Percentiles rank a stretch among this genome's conserved stretches.
These are phyloP conservation scores for Hephaestus fuliginosus DNA, from an alignment of 2,797 vertebrate species.

Conservation along the genomic window DNA sequence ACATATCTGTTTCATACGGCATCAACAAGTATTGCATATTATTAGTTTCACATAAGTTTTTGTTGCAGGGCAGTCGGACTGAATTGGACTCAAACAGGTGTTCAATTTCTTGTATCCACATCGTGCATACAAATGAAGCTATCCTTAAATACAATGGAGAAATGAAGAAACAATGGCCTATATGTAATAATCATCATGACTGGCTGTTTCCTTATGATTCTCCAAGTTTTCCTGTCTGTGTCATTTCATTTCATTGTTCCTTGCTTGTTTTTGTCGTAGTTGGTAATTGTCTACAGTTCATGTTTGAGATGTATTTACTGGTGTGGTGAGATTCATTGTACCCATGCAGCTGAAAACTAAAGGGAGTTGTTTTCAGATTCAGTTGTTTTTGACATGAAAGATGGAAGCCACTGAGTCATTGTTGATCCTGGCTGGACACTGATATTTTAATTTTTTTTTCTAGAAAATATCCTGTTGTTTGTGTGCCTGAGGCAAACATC, in stretches of 20 bases:
- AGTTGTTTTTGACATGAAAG: background rate
- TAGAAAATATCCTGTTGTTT: background rate
- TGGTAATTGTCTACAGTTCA: background rate
- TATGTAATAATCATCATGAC: background rate
- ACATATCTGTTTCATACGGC: background rate
- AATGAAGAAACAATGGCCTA: background rate
- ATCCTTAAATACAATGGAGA: background rate
- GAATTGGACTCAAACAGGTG: background rate
- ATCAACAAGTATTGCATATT: background rate
- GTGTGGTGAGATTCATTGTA: background rate
- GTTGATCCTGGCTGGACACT: background rate
- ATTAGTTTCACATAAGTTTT: background rate
- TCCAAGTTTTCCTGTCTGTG: background rate
- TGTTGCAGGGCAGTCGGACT: background rate
- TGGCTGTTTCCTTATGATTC: background rate
- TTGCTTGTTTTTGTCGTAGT: background rate
- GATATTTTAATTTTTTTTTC: background rate
- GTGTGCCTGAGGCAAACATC: slow-evolving; percentile 1
- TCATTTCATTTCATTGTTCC: background rate
- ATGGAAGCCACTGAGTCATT: background rate
- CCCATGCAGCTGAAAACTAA: background rate
- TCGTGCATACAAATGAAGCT: background rate
- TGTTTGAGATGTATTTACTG: background rate
- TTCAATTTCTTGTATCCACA: background rate
- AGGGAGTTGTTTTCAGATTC: background rate